A percentile compares a stretch with the other conserved stretches of the same genome.
Evolutionary conservation across 2,797 vertebrate species (phyloP).

Genomic region (Lerista edwardsae): DNA sequence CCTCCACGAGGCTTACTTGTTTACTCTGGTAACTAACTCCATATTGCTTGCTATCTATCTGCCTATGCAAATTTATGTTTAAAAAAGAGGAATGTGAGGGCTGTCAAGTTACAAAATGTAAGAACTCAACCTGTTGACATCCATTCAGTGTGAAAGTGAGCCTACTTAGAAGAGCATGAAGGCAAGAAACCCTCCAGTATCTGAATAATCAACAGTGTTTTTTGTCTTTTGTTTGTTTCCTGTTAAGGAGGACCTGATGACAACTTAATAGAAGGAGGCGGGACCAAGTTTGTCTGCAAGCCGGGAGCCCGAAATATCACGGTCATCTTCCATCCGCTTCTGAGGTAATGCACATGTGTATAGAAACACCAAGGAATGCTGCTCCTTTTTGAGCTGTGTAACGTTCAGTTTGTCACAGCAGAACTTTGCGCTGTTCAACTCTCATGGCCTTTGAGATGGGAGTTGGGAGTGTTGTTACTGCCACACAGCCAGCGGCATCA

Average conservation of each 20-base stretch:
- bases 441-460: too few species aligned
- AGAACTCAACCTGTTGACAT: not conserved
- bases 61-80: too few species aligned
- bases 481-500: too few species aligned
- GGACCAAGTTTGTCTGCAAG: constrained; percentile 97
- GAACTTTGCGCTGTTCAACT: not conserved
- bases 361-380: not conserved
- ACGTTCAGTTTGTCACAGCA: not conserved
- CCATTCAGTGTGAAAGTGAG: not conserved
- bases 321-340: constrained; percentile 94
- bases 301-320: constrained; percentile 98
- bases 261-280: constrained; percentile 96
- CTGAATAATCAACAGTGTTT: not conserved
- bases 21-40: not conserved
- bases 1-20: not conserved
- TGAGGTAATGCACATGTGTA: constrained; percentile 80
- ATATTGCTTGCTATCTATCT: not conserved
- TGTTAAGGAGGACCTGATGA: constrained; percentile 92
- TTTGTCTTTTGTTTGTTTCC: constrained; percentile 6
- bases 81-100: not conserved
- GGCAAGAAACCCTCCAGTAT: not conserved
- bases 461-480: too few species aligned
- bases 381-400: rapidly evolving
- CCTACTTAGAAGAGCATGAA: not conserved
- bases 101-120: not conserved